Conservation (phyloP, 2,888 invertebrate species). For the Drosophila prolongata region DNA sequence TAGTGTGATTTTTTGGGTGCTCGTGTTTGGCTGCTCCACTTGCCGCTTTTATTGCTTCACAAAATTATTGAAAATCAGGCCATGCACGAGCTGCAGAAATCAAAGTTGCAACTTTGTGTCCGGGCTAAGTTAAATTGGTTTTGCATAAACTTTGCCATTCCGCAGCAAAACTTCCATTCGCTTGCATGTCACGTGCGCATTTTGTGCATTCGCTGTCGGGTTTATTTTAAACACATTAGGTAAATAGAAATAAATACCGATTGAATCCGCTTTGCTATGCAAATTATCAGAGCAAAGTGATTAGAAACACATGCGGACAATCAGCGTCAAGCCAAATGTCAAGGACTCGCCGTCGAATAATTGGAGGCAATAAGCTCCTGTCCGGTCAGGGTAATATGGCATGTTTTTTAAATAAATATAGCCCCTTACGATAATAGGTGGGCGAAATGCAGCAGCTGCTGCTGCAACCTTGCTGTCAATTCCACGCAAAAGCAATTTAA, state of each 20-base stretch:
- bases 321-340: constrained; percentile 27
- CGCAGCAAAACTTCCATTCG: constrained; percentile 44
- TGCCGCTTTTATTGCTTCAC: constrained; percentile 65
- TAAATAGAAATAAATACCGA: constrained; percentile 26
- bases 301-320: constrained; percentile 37
- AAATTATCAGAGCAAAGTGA: constrained; percentile 2
- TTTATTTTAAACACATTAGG: constrained; percentile 52
- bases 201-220: constrained; percentile 38
- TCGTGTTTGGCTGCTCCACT: constrained; percentile 46
- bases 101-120: constrained; percentile 56
- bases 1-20: constrained; percentile 3
- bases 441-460: constrained; percentile 50
- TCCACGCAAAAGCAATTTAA: constrained; percentile 79
- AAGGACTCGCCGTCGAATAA: constrained; percentile 34
- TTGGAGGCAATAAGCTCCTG: constrained; percentile 28
- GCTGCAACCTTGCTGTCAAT: constrained; percentile 45
- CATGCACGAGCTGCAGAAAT: constrained; percentile 66
- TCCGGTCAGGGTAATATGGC: constrained; percentile 49
- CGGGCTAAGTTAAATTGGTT: constrained; percentile 69
- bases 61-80: constrained; percentile 75
- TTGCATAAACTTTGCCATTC: constrained; percentile 50
- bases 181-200: constrained; percentile 68
- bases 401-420: constrained; percentile 75
- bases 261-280: constrained; percentile 15
- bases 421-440: constrained; percentile 57